Evolutionary conservation across 2,113 vertebrate species (phyloP), one percentile per base, ranked within the genome.

Genomic region (Salvelinus sp.): DNA sequence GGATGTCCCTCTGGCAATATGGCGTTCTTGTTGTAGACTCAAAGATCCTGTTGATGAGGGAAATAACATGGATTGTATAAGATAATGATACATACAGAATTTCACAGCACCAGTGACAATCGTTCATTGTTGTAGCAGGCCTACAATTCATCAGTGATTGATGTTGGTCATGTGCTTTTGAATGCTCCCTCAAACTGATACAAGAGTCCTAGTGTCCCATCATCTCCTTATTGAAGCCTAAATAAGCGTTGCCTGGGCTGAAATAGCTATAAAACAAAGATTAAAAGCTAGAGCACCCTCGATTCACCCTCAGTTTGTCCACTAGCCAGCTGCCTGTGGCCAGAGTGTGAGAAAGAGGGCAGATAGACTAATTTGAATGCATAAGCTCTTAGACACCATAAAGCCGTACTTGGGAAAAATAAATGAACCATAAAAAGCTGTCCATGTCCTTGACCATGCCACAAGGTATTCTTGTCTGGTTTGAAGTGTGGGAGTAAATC

Each of bases 1-100:
- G 73, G 78, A 85, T 85, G 70, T 80, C 68, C 70, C 50, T 28
- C 58, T 62, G 54, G 78, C 80, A 85, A 82, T 85, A 80, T 82
- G 80, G 70, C 67, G 71, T 73, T 75, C 75, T 50, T 69, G 76
- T 62, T 74, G 69, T 48, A 75, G 67, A 67, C 18, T 23, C 67
- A 77, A 30, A 66, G 80, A 77, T 79, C 77, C 58, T 60, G 23
- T 44, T 68, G 38, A 44, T 71, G 63, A 69, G 73, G 63, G 70
- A 27, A 27, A 20, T 27, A 20, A 20, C 38, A 38, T 69, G 38
- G 66, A 33, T 28, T 69, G 66, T 9, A 25, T 28, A n/a, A 33
- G 44, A 5, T 38, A 12, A 27, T 44, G 68, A 44, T 12, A 47
- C 12, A 25, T 25, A 48, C 14, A 54, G 16, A 18, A 54, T 54